Evolutionary conservation across 2,888 invertebrate genomes (phyloP).

Genomic region (Bellardia bayeri): DNA sequence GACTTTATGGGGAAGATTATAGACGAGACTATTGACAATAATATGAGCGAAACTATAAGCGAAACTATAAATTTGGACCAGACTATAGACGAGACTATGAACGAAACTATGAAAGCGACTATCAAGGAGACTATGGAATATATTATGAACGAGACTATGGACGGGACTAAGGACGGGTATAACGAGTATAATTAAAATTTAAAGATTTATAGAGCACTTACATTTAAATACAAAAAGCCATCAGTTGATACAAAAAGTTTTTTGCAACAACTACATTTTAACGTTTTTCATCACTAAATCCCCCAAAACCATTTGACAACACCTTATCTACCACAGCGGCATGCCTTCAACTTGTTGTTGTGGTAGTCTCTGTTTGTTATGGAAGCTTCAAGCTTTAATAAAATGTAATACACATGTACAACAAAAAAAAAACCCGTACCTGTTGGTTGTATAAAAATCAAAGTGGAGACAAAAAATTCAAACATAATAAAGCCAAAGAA

Average conservation of each 20-base stretch:
- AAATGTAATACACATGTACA: conserved; percentile 36
- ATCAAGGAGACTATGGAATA: too few species aligned
- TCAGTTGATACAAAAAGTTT: not conserved
- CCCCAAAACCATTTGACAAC: conserved; percentile 1
- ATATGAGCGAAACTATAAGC: too few species aligned
- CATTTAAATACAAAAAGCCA: too few species aligned
- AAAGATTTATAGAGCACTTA: too few species aligned
- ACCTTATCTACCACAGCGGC: conserved; percentile 21
- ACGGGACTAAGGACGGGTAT: too few species aligned
- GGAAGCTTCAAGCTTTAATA: conserved; percentile 56
- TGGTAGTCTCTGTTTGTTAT: conserved; percentile 65
- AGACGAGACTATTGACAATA: too few species aligned
- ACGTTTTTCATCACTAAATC: not conserved
- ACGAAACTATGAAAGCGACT: too few species aligned
- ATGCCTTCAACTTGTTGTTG: conserved; percentile 59
- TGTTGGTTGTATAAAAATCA: conserved; percentile 57
- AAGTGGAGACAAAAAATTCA: conserved; percentile 11
- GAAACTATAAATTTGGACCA: too few species aligned
- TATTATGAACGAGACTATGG: too few species aligned
- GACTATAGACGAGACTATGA: too few species aligned
- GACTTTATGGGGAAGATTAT: too few species aligned
- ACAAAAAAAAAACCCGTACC: conserved; percentile 46
- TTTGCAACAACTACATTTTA: not conserved
- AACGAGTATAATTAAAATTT: too few species aligned
- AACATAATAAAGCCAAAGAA: conserved; percentile 50